Conservation (phyloP, 2,113 vertebrate species). For the Sapajus apella region DNA sequence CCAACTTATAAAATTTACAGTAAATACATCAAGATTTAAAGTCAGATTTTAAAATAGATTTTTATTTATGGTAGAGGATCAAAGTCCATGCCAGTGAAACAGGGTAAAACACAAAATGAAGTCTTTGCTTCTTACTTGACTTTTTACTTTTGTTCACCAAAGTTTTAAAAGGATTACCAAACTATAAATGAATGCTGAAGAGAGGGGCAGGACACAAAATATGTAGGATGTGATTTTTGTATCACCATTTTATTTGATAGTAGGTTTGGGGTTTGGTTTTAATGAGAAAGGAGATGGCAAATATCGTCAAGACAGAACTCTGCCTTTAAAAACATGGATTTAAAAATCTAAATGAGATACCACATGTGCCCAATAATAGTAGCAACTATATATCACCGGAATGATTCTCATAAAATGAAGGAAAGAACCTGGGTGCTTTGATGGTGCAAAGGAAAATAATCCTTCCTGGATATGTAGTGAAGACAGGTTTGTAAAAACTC, state of each 20-base stretch:
- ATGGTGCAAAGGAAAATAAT: slow-evolving; percentile 38
- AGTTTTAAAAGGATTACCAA: background rate
- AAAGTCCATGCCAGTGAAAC: slow-evolving; percentile 30
- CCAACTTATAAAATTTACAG: slow-evolving; percentile 49
- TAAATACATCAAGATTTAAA: slow-evolving; percentile 62
- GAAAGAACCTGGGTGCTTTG: slow-evolving; percentile 21
- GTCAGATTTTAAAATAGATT: slow-evolving; percentile 34
- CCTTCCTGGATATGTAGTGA: slow-evolving; percentile 31
- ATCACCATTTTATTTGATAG: background rate
- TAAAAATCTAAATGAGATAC: slow-evolving; percentile 64
- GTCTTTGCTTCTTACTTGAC: background rate
- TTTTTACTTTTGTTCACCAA: slow-evolving; percentile 19
- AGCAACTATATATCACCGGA: slow-evolving; percentile 32
- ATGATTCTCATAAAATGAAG: slow-evolving; percentile 49
- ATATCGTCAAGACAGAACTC: background rate
- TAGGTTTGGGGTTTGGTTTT: background rate
- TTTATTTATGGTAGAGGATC: slow-evolving; percentile 47
- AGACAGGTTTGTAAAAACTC: slow-evolving; percentile 51
- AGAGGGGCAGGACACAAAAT: background rate
- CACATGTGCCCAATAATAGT: slow-evolving; percentile 24
- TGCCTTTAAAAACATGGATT: slow-evolving; percentile 39
- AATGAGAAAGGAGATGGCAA: background rate
- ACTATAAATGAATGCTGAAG: background rate
- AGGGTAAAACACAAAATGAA: background rate
- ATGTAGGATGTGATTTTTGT: background rate